These are phyloP conservation scores for Leptarthrus brevirostris DNA, from an alignment of 2,888 invertebrate species.

Conservation along the genomic window DNA sequence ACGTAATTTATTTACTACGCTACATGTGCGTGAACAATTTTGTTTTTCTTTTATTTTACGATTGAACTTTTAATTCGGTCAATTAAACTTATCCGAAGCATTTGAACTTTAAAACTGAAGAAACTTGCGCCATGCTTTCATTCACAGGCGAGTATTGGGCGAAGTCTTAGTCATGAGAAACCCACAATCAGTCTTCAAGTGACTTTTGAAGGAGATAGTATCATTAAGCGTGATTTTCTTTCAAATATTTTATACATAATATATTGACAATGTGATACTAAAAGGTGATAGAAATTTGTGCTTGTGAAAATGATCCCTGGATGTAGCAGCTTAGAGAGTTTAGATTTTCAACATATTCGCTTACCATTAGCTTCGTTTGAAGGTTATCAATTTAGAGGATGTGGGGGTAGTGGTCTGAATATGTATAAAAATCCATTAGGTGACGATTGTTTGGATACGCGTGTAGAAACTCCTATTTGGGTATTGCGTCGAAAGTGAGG, in stretches of 20 bases:
- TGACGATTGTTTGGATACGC: background rate
- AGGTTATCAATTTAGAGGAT: constrained; percentile 12
- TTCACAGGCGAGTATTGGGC: too few relatives aligned
- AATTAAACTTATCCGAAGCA: constrained; percentile 27
- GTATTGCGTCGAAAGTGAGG: constrained; percentile 49
- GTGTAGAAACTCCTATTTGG: constrained; percentile 31
- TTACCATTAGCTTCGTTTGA: constrained; percentile 35
- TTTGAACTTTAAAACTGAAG: constrained; percentile 3
- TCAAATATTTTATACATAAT: background rate
- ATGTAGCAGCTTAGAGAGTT: constrained; percentile 56
- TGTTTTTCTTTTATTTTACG: background rate
- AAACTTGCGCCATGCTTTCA: constrained; percentile 20
- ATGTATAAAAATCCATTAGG: constrained; percentile 58
- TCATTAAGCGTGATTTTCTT: background rate
- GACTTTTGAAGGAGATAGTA: constrained; percentile 5
- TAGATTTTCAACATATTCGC: constrained; percentile 49
- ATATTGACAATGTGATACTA: background rate
- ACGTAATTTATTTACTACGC: too few relatives aligned
- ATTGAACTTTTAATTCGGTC: constrained; percentile 40
- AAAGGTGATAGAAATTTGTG: background rate
- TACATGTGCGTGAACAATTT: too few relatives aligned
- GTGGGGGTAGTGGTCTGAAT: constrained; percentile 58
- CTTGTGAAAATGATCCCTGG: constrained; percentile 53
- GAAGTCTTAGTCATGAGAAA: background rate
- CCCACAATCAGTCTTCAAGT: background rate